These are phyloP conservation scores for Catocala fraxini DNA, from an alignment of 2,888 invertebrate species.

Conservation along the genomic window DNA sequence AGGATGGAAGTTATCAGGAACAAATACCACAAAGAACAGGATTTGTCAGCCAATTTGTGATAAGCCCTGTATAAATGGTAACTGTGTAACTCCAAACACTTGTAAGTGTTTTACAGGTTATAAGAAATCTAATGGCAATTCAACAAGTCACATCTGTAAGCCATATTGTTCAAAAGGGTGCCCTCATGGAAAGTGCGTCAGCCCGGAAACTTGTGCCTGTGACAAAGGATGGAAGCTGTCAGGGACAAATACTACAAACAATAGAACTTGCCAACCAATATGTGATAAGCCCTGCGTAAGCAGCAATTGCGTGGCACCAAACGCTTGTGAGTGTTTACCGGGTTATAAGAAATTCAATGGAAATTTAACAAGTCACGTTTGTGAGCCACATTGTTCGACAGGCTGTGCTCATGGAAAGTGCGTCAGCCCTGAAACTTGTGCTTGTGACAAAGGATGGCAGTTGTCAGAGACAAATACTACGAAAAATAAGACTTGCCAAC, in stretches of 20 bases:
- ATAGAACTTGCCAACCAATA: conserved; percentile 18
- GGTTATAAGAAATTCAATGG: conserved; percentile 3
- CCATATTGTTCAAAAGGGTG: conserved; percentile 28
- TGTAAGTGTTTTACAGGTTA: not conserved
- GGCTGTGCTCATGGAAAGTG: conserved; percentile 5
- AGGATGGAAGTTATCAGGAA: conserved; percentile 18
- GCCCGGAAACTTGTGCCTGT: conserved; percentile 26
- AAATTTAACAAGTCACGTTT: not conserved
- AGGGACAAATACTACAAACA: not conserved
- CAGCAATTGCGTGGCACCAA: not conserved
- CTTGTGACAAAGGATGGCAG: conserved; percentile 24
- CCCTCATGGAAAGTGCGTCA: conserved; percentile 22
- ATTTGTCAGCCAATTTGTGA: conserved; percentile 29
- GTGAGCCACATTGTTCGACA: not conserved
- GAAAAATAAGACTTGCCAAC: conserved; percentile 9
- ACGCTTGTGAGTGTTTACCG: not conserved
- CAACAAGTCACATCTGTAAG: conserved; percentile 15
- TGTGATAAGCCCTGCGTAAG: not conserved
- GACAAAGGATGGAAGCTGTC: conserved; percentile 21
- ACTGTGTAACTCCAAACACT: conserved; percentile 26
- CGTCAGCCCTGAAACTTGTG: conserved; percentile 18
- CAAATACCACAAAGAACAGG: not conserved
- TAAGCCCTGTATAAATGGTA: conserved; percentile 12
- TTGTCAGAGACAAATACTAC: too few species aligned
- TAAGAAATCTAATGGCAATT: not conserved